These are phyloP conservation scores for Pseudochromis fuscus DNA, from an alignment of 2,797 vertebrate genomes.

Conservation along the genomic window DNA sequence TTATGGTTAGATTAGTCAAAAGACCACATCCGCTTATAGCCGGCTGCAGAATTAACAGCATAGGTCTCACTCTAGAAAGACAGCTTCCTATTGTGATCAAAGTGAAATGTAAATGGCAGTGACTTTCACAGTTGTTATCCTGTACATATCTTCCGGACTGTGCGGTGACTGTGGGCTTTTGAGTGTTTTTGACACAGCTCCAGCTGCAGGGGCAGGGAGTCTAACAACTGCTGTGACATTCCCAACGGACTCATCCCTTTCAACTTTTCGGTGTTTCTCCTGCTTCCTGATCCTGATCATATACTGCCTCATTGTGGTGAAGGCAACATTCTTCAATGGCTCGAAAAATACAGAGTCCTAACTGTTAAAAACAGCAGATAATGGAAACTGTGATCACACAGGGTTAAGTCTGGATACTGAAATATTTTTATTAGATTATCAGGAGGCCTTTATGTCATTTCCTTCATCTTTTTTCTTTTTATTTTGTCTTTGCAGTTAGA, in stretches of 20 bases:
- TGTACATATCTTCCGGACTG: constrained; percentile 61
- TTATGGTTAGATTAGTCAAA: constrained; percentile 58
- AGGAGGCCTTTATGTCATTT: neutral
- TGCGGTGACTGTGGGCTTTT: constrained; percentile 63
- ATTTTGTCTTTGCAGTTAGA: neutral
- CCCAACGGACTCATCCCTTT: constrained; percentile 77
- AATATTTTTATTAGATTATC: constrained; percentile 1
- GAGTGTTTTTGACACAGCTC: constrained; percentile 73
- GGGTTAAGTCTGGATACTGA: neutral
- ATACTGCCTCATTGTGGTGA: constrained; percentile 91
- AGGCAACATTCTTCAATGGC: constrained; percentile 78
- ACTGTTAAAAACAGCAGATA: constrained; percentile 37
- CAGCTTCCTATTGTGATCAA: constrained; percentile 51
- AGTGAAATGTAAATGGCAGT: constrained; percentile 59
- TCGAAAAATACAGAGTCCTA: constrained; percentile 46
- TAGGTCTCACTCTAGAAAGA: constrained; percentile 41
- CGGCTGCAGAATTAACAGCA: constrained; percentile 52
- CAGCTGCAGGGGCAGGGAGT: constrained; percentile 65
- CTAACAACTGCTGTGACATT: constrained; percentile 78
- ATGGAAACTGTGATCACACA: constrained; percentile 4
- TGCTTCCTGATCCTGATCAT: constrained; percentile 84
- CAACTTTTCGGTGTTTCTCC: constrained; percentile 74
- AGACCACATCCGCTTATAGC: constrained; percentile 48
- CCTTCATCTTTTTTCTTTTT: neutral
- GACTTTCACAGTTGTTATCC: constrained; percentile 70